Base-by-base conservation (phyloP, 1,140 invertebrate species). In the Penaeus chinensis region DNA sequence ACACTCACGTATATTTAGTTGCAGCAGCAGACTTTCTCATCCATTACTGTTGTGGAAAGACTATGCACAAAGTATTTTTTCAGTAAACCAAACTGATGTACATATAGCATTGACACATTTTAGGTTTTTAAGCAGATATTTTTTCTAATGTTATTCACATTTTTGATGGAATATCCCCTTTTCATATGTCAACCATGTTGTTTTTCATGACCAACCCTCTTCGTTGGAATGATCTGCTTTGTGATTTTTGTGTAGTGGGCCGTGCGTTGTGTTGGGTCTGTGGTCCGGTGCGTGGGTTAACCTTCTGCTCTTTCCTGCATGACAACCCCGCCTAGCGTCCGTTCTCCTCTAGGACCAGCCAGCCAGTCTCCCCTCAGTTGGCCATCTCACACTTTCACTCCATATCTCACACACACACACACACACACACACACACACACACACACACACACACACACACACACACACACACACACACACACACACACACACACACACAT, bases 191-290 rank as follows among this genome's bases (percentile, higher is more conserved):
- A 85, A 76, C 84, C 84, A 85, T 85, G 84, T 85, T 82, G 63
- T 84, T 84, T 85, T 78, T 79, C 74, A 77, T 63, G 74, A 85
- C 84, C 84, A 85, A 85, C 76, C 76, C 74, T 85, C 60, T 79
- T 85, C 62, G 84, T 85, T 85, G 76, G 84, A 85, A 85, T 85
- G 84, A 79, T 85, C 76, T 85, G 84, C 84, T 85, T 85, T 85
- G 84, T 85, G 84, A 79, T 85, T 85, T 85, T 85, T 85, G 84
- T 85, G 84, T 85, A 85, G 84, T 85, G 84, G 84, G 84, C 84
- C 84, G 84, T 85, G 84, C 74, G 76, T 85, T 85, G 76, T 85
- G 84, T 85, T 85, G 84, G 84, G 74, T 85, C 84, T 79, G 74
- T 85, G 84, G 84, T 85, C 77, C 32, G 84, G 74, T 78, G 76